Percentiles rank a stretch among this genome's conserved stretches.
Evolutionary conservation across 2,797 vertebrate species (phyloP).

Genomic region (Hoplostethus mediterraneus): DNA sequence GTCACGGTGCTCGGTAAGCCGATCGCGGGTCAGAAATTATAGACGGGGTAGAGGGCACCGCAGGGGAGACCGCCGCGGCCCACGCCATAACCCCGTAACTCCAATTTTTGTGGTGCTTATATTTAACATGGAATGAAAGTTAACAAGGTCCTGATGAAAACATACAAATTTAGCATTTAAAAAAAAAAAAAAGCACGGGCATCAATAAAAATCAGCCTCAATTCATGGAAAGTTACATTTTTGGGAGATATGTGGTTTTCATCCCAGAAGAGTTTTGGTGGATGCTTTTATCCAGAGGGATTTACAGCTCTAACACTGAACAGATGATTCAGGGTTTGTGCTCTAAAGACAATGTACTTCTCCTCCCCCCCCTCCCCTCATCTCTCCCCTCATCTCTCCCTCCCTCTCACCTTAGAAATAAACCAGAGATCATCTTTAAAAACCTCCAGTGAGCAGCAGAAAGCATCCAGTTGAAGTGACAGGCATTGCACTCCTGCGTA

Average conservation of each 20-base stretch:
- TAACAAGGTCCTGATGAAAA: neutral
- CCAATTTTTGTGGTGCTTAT: conserved; percentile 40
- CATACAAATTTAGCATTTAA: too few relatives aligned
- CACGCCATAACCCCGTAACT: conserved; percentile 66
- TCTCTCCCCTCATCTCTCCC: neutral
- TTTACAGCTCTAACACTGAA: neutral
- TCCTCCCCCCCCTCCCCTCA: neutral
- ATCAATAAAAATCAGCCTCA: neutral
- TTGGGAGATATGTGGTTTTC: too few relatives aligned
- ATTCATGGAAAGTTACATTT: neutral
- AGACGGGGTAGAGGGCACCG: conserved; percentile 6
- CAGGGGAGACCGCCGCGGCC: conserved; percentile 42
- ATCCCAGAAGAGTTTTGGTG: neutral
- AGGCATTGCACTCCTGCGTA: conserved; percentile 31
- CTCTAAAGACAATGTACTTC: neutral
- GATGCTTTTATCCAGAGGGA: neutral
- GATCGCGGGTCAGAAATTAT: conserved; percentile 41
- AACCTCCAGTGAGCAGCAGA: conserved; percentile 6
- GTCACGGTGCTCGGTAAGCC: conserved; percentile 66
- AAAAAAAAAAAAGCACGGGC: too few relatives aligned
- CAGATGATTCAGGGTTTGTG: neutral
- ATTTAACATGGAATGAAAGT: neutral
- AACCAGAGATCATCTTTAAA: neutral
- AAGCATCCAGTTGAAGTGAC: conserved; percentile 22
- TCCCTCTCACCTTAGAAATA: conserved; percentile 18